Evolutionary conservation across 2,113 vertebrate genomes (phyloP), one percentile per base, ranked within the genome.

Genomic region (Oostethus manadensis): DNA sequence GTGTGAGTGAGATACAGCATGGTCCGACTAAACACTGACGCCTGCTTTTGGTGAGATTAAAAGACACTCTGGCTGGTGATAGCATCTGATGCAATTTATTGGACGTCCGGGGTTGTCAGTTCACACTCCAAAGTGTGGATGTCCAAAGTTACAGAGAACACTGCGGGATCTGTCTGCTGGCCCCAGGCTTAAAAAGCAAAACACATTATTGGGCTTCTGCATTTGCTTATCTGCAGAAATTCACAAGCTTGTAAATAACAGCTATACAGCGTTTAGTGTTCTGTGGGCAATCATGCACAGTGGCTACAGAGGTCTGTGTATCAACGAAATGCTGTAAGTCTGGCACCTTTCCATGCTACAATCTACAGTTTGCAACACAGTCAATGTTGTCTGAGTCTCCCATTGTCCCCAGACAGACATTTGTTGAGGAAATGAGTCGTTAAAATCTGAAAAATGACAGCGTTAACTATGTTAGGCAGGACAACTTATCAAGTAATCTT

Each of bases 401-500:
- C 44, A 61, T 70, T 78, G 51, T 60, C 63, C 51, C 29, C 46
- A 49, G 54, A 60, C 56, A 29, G 51, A 51, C 54, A 57, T 74
- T 68, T 75, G 51, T 71, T 43, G 50, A 61, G 47, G 66, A 80
- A 78, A 64, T 68, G 51, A 72, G 73, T 76, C 47, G 59, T 75
- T 83, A 51, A 74, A 64, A 78, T 58, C 58, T 80, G 77, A 86
- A 82, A 75, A 86, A 89, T 85, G 66, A 80, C 79, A 58, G 59
- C 49, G 66, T 69, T 86, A 82, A 82, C 76, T 53, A 71, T 48
- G 83, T 79, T 73, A 84, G 82, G 73, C 77, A 86, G 77, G 67
- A 57, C 66, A 84, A 82, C 76, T 85, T 71, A 87, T 88, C 84
- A 86, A 79, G 68, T 56, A 76, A 86, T 86, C 84, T 86, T 77